Conservation (phyloP, 2,888 invertebrate genomes). For the Himalopsyche tibetana region DNA sequence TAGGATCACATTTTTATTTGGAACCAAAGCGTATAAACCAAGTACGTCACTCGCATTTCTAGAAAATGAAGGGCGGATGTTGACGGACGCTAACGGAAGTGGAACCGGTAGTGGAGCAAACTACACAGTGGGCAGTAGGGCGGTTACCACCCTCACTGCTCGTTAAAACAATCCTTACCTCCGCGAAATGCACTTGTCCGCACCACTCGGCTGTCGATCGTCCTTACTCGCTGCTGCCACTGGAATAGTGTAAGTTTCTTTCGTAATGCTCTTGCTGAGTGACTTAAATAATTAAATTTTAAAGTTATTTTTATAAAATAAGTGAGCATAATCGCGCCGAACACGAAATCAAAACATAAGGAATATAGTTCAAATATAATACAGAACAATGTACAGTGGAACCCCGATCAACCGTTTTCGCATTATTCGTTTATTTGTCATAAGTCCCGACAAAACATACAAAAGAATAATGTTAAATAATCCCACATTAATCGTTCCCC, state of each 20-base stretch:
- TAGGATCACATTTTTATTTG: neutral
- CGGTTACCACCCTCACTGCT: slow-evolving; percentile 17
- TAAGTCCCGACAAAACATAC: no score
- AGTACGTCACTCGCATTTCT: neutral
- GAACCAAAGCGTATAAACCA: neutral
- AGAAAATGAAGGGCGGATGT: slow-evolving; percentile 23
- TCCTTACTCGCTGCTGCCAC: neutral
- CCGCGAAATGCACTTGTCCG: slow-evolving; percentile 4
- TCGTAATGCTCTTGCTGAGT: no score
- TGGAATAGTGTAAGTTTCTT: neutral
- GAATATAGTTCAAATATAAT: no score
- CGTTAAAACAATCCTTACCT: slow-evolving; percentile 12
- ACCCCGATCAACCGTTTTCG: no score
- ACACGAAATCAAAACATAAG: no score
- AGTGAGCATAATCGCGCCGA: no score
- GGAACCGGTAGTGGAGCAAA: slow-evolving; percentile 16
- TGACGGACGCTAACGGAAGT: neutral
- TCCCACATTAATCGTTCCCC: no score
- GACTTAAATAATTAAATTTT: no score
- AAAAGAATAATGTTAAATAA: no score
- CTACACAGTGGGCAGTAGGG: slow-evolving; percentile 27
- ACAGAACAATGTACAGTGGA: no score
- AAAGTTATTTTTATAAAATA: no score
- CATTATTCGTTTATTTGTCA: no score
- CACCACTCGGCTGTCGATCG: neutral